Conservation (phyloP, 2,888 invertebrate genomes). For the Patella pellucida region DNA sequence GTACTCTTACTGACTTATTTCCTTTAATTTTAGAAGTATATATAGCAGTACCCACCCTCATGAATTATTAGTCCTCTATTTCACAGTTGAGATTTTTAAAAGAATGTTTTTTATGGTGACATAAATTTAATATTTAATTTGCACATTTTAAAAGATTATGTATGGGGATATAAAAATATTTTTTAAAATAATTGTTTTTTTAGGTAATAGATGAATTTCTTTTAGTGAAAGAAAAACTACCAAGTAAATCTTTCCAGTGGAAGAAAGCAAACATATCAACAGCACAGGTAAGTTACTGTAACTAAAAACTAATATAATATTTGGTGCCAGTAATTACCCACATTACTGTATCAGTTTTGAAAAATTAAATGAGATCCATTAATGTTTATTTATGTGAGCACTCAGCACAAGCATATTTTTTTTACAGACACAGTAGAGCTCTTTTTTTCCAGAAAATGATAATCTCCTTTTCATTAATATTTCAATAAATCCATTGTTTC, state of each 20-base stretch:
- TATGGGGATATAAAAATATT: too few relatives aligned
- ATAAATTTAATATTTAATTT: too few relatives aligned
- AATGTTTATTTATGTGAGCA: neutral
- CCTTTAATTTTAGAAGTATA: too few relatives aligned
- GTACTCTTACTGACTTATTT: too few relatives aligned
- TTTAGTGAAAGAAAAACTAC: slow-evolving; percentile 50
- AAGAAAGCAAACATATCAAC: slow-evolving; percentile 47
- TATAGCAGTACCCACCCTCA: too few relatives aligned
- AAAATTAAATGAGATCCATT: neutral
- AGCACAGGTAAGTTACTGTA: slow-evolving; percentile 43
- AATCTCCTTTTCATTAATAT: too few relatives aligned
- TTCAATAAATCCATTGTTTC: too few relatives aligned
- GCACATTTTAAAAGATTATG: too few relatives aligned
- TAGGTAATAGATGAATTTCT: slow-evolving; percentile 63
- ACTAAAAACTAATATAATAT: too few relatives aligned
- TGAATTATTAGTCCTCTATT: neutral
- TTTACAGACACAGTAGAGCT: neutral
- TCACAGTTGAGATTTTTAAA: slow-evolving; percentile 1
- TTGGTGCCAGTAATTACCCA: too few relatives aligned
- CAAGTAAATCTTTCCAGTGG: slow-evolving; percentile 47
- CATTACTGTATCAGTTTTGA: too few relatives aligned
- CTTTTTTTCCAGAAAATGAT: too few relatives aligned
- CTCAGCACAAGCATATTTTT: neutral
- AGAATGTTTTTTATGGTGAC: slow-evolving; percentile 1
- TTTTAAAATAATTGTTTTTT: neutral